phyloP scores from a whole-genome alignment of 2,888 invertebrate genomes.

The Blastobasis lacticolella region DNA sequence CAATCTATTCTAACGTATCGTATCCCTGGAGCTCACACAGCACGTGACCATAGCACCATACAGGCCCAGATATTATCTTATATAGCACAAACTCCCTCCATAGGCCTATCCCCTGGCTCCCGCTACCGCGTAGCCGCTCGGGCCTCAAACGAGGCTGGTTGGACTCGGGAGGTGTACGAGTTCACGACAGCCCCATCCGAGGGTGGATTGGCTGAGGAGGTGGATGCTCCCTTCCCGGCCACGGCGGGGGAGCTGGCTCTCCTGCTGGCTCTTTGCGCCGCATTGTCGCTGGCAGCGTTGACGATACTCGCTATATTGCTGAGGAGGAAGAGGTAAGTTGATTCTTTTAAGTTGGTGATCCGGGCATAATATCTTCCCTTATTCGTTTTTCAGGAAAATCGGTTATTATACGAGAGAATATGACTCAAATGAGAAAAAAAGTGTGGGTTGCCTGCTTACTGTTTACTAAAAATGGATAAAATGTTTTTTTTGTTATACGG shows the following conservation, averaged over 20 bases:
- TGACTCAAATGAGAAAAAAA: too few relatives aligned
- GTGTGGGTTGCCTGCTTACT: too few relatives aligned
- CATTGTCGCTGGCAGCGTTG: constrained; percentile 69
- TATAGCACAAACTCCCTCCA: constrained; percentile 13
- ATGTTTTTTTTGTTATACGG: too few relatives aligned
- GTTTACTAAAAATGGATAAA: too few relatives aligned
- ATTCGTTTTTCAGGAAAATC: too few relatives aligned
- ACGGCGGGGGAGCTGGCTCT: constrained; percentile 62
- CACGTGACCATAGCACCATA: too few relatives aligned
- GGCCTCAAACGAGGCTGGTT: constrained; percentile 76
- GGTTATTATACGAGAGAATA: too few relatives aligned
- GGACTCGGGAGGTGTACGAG: constrained; percentile 75
- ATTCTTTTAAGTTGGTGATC: not conserved
- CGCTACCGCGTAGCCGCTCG: constrained; percentile 76
- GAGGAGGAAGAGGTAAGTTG: constrained; percentile 60
- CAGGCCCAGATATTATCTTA: too few relatives aligned
- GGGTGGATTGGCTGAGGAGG: constrained; percentile 65
- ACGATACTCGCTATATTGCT: constrained; percentile 75
- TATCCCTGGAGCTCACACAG: too few relatives aligned
- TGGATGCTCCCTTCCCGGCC: constrained; percentile 63
- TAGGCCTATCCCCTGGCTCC: constrained; percentile 70
- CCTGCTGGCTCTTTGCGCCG: constrained; percentile 71
- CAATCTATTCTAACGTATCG: too few relatives aligned
- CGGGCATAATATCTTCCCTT: too few relatives aligned
- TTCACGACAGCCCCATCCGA: constrained; percentile 73